phyloP scores from a whole-genome alignment of 2,888 invertebrate species.

The Timandra comae region DNA sequence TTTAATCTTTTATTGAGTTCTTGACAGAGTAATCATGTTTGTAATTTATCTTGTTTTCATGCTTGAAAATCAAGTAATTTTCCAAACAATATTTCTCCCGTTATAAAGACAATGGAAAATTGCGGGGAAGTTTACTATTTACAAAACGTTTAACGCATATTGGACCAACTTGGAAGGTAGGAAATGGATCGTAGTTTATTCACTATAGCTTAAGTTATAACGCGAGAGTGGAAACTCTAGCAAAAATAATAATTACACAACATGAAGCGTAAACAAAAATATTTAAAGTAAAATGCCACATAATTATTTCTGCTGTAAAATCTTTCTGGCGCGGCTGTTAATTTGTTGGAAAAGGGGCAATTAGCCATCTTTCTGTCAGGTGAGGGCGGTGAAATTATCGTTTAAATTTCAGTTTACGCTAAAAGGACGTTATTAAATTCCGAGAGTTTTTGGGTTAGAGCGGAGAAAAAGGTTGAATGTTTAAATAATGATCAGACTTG shows the following conservation, averaged over 20 bases:
- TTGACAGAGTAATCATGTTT: not conserved
- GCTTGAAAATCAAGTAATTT: too few relatives aligned
- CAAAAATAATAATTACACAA: too few relatives aligned
- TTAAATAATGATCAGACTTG: constrained; percentile 29
- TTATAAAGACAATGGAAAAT: too few relatives aligned
- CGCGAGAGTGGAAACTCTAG: too few relatives aligned
- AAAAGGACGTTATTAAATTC: constrained; percentile 46
- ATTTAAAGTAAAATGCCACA: constrained; percentile 13
- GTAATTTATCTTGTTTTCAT: too few relatives aligned
- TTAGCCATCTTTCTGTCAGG: constrained; percentile 42
- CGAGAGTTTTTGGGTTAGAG: constrained; percentile 41
- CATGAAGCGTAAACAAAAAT: constrained; percentile 8
- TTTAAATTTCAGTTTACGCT: constrained; percentile 43
- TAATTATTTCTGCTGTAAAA: constrained; percentile 14
- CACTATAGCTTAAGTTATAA: too few relatives aligned
- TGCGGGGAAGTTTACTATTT: too few relatives aligned
- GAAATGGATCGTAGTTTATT: too few relatives aligned
- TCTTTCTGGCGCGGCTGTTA: constrained; percentile 27
- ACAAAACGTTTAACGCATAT: too few relatives aligned
- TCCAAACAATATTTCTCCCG: too few relatives aligned
- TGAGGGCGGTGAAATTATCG: constrained; percentile 41
- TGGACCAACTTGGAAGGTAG: too few relatives aligned
- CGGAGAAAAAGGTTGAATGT: constrained; percentile 47
- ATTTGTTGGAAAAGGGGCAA: constrained; percentile 40
- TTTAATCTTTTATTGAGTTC: not conserved